Base-by-base conservation (phyloP, 2,888 invertebrate genomes). In the Fragum fragum region DNA sequence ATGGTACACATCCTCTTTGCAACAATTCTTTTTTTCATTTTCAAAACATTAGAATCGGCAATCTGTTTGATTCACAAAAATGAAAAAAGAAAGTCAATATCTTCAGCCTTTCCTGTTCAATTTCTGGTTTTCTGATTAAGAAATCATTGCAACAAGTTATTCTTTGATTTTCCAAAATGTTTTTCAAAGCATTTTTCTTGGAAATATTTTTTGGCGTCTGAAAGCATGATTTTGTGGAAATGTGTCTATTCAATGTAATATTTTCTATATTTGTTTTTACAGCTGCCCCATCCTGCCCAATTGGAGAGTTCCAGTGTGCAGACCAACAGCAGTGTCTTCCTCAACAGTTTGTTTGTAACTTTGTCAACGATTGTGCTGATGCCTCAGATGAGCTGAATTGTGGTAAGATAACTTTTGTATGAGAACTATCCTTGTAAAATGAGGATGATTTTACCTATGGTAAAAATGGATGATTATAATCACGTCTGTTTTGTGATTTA, bases 301-400 rank as follows among this genome's bases (percentile, higher is more conserved):
- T 73, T 5, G 88, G 88, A 28, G 88, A 94, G 80, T 93, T 93
- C 79, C 84, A 85, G 42, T 94, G 94, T 83, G 76, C 52, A 1
- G 85, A 85, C 59, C 69, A 87, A n/a, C 83, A 86, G 18, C 87
- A 88, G 73, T 92, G 93, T 79, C 88, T 93, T 7, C 70, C 81
- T 26, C 14, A 73, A 39, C 57, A 83, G 29, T 84, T 86, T 74
- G 74, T 86, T 6, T 91, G 92, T 82, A 88, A 92, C 78, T 81
- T 80, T 29, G 83, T 82, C 7, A 79, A 78, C 7, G 90, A 92
- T 71, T 92, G 92, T 72, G 72, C 77, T 0, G 92, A 93, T 71
- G 83, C 83, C 26, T 89, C 88, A 21, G 93, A 93, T 85, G 93
- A 93, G 76, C 55, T 63, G 1, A 83, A 86, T 52, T 92, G 92